Conservation (phyloP, 2,113 vertebrate genomes). For the Salminus brasiliensis region DNA sequence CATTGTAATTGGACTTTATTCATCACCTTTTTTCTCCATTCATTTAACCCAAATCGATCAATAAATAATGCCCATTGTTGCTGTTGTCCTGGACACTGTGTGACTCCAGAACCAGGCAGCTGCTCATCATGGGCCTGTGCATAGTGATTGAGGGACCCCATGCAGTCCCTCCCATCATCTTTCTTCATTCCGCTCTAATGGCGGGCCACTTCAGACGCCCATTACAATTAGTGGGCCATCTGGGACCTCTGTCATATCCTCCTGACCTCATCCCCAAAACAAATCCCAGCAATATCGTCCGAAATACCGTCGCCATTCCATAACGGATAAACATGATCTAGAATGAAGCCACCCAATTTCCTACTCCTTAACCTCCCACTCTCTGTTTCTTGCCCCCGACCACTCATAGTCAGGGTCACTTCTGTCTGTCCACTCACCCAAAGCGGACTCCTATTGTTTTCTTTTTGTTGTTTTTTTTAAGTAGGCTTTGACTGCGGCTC, state of each 20-base stretch:
- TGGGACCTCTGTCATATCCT: conserved; percentile 51
- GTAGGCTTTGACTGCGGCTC: not conserved
- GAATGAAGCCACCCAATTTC: not conserved
- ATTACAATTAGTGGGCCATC: conserved; percentile 66
- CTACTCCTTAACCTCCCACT: not conserved
- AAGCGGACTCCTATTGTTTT: not conserved
- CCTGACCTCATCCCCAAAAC: conserved; percentile 51
- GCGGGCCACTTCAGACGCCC: conserved; percentile 56
- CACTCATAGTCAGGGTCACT: not conserved
- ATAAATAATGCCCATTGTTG: not conserved
- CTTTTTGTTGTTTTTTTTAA: not conserved
- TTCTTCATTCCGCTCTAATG: conserved; percentile 62
- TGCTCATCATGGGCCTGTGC: not conserved
- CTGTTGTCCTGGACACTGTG: not conserved
- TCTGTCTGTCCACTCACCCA: too few relatives aligned
- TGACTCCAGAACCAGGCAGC: not conserved
- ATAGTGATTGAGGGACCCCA: conserved; percentile 7
- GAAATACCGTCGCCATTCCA: not conserved
- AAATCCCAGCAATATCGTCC: conserved; percentile 34
- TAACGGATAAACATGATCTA: not conserved
- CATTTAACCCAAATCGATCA: too few relatives aligned
- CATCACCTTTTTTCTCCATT: too few relatives aligned
- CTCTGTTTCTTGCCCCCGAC: not conserved
- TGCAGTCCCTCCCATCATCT: conserved; percentile 38
- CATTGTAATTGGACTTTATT: too few relatives aligned